Conservation (phyloP, 2,888 invertebrate species). For the Muscina levida region DNA sequence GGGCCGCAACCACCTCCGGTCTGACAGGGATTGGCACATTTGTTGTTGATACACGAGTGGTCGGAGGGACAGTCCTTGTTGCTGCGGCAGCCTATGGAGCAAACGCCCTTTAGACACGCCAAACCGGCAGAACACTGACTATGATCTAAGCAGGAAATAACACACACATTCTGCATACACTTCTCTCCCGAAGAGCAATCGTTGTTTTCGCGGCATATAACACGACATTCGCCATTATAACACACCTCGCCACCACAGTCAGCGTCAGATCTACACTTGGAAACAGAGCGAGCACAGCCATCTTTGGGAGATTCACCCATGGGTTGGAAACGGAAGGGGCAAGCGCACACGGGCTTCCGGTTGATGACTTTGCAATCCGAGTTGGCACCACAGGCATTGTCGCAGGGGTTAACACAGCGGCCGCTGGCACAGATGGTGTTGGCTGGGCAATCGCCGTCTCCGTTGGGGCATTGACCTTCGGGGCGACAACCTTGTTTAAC, state of each 20-base stretch:
- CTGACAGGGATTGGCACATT: slow-evolving; percentile 91
- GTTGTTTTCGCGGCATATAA: slow-evolving; percentile 87
- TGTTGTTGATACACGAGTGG: slow-evolving; percentile 91
- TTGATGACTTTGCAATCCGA: slow-evolving; percentile 89
- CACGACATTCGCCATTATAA: slow-evolving; percentile 90
- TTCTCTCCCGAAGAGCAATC: slow-evolving; percentile 91
- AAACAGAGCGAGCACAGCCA: slow-evolving; percentile 87
- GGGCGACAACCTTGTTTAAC: slow-evolving; percentile 87
- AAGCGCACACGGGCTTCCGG: slow-evolving; percentile 88
- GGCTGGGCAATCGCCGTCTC: slow-evolving; percentile 87
- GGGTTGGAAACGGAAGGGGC: slow-evolving; percentile 88
- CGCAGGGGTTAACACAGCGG: slow-evolving; percentile 90
- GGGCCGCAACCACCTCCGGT: slow-evolving; percentile 89
- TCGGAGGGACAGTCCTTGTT: slow-evolving; percentile 89
- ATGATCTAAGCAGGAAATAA: slow-evolving; percentile 89
- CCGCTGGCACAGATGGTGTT: slow-evolving; percentile 87
- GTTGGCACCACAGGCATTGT: slow-evolving; percentile 90
- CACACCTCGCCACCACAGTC: slow-evolving; percentile 91
- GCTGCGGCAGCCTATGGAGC: slow-evolving; percentile 90
- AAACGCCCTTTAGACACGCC: slow-evolving; percentile 90
- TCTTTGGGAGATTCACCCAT: slow-evolving; percentile 83
- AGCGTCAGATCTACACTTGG: slow-evolving; percentile 85
- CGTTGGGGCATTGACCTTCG: slow-evolving; percentile 87
- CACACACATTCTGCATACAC: slow-evolving; percentile 89
- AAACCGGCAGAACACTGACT: slow-evolving; percentile 89